Conservation (phyloP, 2,113 vertebrate species). For the Mesoclemmys tuberculata region DNA sequence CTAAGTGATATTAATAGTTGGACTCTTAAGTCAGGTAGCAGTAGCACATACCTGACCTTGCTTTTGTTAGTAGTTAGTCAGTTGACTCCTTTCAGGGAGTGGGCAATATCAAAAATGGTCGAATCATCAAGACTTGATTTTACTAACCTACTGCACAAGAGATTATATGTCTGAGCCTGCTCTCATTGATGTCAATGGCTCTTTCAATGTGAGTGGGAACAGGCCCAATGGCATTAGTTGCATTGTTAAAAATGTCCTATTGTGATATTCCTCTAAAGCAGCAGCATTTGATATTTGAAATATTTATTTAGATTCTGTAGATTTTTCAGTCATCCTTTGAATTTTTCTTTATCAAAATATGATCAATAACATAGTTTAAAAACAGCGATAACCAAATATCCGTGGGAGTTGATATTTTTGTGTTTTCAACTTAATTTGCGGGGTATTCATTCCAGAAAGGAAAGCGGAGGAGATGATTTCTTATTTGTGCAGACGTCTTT, state of each 20-base stretch:
- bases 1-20: neutral
- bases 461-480: neutral
- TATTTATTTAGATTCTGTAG: neutral
- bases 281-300: neutral
- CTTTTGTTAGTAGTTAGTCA: neutral
- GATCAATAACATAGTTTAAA: neutral
- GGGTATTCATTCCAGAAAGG: neutral
- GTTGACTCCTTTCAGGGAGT: neutral
- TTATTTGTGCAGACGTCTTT: neutral
- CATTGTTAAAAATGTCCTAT: neutral
- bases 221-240: neutral
- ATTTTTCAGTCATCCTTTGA: neutral
- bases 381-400: neutral
- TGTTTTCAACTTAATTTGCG: neutral
- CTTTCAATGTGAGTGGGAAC: neutral
- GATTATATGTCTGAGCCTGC: neutral
- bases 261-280: neutral
- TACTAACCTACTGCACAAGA: neutral
- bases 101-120: neutral
- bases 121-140: neutral
- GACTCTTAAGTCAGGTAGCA: neutral
- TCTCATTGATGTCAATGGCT: neutral
- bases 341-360: neutral
- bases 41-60: neutral
- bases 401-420: neutral